Percentiles rank a stretch among this genome's conserved stretches.
These are phyloP conservation scores for Neodiprion fabricii DNA, from an alignment of 1,140 invertebrate genomes.

Conservation along the genomic window DNA sequence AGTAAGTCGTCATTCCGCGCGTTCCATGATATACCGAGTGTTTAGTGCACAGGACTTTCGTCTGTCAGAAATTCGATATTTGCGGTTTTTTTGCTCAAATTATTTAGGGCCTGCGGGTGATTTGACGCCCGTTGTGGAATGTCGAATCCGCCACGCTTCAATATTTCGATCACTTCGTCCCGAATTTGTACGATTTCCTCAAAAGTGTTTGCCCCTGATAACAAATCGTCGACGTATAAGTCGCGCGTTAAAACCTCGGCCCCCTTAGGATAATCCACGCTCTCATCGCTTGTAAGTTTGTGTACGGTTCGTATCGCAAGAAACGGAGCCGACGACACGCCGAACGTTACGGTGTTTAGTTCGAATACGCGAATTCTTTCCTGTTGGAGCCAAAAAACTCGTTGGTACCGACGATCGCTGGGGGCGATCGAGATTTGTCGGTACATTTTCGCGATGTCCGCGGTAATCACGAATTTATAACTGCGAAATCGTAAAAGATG, in stretches of 20 bases:
- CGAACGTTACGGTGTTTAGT: constrained; percentile 44
- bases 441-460: constrained; percentile 54
- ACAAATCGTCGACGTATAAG: constrained; percentile 57
- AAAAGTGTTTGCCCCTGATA: constrained; percentile 45
- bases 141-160: constrained; percentile 36
- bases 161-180: constrained; percentile 29
- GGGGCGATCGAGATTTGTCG: constrained; percentile 42
- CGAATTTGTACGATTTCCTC: constrained; percentile 39
- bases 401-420: constrained; percentile 19
- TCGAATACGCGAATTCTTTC: not conserved
- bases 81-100: constrained; percentile 6
- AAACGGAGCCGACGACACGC: constrained; percentile 45
- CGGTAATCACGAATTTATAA: constrained; percentile 34
- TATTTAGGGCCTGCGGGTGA: constrained; percentile 9
- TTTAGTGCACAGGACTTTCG: constrained; percentile 6
- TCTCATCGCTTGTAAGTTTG: constrained; percentile 32
- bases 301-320: constrained; percentile 46
- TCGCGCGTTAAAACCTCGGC: constrained; percentile 11
- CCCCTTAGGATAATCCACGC: too few relatives aligned
- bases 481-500: constrained; percentile 43
- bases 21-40: constrained; percentile 21
- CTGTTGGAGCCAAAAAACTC: constrained; percentile 7
- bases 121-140: constrained; percentile 43
- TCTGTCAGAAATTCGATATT: not conserved
- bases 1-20: constrained; percentile 17